Base-by-base conservation (phyloP, 1,140 invertebrate genomes). In the Drosophila neocordata region DNA sequence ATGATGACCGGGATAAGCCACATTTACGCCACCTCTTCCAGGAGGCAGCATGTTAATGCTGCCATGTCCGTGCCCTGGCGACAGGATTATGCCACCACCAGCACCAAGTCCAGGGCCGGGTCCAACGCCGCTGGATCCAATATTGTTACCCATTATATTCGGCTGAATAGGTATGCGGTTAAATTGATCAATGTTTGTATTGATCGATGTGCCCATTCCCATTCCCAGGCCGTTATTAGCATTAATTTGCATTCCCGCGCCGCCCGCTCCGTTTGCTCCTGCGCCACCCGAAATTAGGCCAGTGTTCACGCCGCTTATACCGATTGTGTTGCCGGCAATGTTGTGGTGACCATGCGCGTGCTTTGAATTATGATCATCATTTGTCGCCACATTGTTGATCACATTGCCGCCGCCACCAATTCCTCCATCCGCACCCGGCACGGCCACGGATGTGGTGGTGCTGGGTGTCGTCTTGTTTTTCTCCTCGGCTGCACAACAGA, bases 401-500 rank as follows among this genome's bases (percentile, higher is more conserved):
- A 44, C 66, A 3, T 70, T 73, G 3, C 53, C 35, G 44, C 55
- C 60, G 7, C 51, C 48, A 12, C 24, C 70, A 48, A 24, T 38
- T 48, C 57, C 60, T 20, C 41, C 71, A 93, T 92, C 58, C 15
- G 18, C 41, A 9, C 75, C 48, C 12, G 55, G 51, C 38, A 53
- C 73, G 92, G 92, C 92, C 34, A 93, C 88, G 22, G 91, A 90
- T 60, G 93, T 93, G 38, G 91, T 88, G 3, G 56, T 56, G 41
- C 15, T 48, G 12, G 66, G 11, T 90, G 91, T 73, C 91, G 88
- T 91, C 73, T 92, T 77, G 77, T 91, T 68, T 68, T 93, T 92
- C 57, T 93, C 93, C 85, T 93, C 94, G 58, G 93, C 93, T 84
- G 95, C 94, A 93, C 97, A 97, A 94, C 97, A 97, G 44, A 98